Evolutionary conservation across 2,797 vertebrate genomes (phyloP).

Genomic region (Rhincodon typus): DNA sequence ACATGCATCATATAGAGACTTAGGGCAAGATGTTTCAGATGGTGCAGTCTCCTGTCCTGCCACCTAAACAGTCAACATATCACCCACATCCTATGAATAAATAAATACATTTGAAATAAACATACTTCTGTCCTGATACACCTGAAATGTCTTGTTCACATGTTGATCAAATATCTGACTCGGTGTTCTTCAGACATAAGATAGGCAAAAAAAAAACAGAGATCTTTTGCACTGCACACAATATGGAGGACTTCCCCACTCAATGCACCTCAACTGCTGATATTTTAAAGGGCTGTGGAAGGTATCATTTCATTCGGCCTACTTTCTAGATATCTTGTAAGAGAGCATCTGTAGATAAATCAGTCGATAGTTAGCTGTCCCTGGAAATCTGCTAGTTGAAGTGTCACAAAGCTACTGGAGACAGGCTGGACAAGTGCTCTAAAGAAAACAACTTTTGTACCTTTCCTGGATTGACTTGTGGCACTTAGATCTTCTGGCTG

Average conservation of each 20-base stretch:
- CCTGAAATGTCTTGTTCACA: neutral
- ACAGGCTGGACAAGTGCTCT: neutral
- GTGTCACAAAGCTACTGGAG: neutral
- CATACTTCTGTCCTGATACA: neutral
- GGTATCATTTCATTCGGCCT: neutral
- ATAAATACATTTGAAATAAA: neutral
- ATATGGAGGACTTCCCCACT: neutral
- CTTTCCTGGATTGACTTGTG: too few species aligned
- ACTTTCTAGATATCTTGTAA: neutral
- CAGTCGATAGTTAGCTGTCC: neutral
- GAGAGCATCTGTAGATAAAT: neutral
- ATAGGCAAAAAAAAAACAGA: neutral
- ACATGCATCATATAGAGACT: neutral
- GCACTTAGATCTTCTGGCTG: too few species aligned
- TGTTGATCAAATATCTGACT: neutral
- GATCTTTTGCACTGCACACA: too few species aligned
- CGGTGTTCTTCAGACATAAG: neutral
- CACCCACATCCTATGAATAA: too few species aligned
- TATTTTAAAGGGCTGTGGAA: neutral
- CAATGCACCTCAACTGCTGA: neutral
- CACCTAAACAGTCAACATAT: too few species aligned
- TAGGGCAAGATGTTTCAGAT: neutral
- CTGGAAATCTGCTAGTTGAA: neutral
- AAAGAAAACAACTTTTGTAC: too few species aligned
- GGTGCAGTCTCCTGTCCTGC: too few species aligned